Evolutionary conservation across 2,888 invertebrate genomes (phyloP).

Genomic region (Esperia sulphurella): DNA sequence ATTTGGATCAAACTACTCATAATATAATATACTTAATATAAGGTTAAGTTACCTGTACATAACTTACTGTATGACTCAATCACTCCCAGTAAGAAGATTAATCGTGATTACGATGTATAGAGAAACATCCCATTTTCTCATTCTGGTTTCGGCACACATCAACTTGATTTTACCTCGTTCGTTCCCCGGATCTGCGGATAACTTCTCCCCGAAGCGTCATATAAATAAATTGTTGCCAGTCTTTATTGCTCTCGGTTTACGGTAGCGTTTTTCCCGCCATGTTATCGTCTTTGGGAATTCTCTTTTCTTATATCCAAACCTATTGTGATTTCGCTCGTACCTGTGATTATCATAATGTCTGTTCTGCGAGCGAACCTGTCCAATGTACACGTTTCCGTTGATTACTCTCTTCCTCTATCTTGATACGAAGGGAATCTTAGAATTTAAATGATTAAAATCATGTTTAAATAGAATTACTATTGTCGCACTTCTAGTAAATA

Average conservation of each 20-base stretch:
- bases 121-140: conserved; percentile 55
- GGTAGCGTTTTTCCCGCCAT: conserved; percentile 63
- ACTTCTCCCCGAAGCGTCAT: conserved; percentile 75
- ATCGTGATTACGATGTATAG: conserved; percentile 44
- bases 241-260: conserved; percentile 72
- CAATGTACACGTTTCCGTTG: conserved; percentile 31
- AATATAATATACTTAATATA: background rate
- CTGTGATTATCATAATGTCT: conserved; percentile 64
- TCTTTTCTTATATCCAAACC: conserved; percentile 53
- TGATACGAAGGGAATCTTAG: too few relatives aligned
- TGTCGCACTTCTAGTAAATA: too few relatives aligned
- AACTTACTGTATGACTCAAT: conserved; percentile 27
- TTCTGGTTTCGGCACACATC: conserved; percentile 58
- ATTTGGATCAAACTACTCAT: background rate
- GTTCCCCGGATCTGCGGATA: conserved; percentile 58
- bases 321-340: conserved; percentile 61
- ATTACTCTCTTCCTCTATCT: conserved; percentile 17
- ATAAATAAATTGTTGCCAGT: conserved; percentile 78
- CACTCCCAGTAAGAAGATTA: conserved; percentile 36
- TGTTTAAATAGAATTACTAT: background rate
- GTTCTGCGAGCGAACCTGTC: conserved; percentile 33
- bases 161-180: conserved; percentile 72
- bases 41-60: conserved; percentile 7
- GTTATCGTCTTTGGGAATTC: conserved; percentile 66
- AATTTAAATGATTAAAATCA: background rate